Conservation (phyloP, 2,113 vertebrate species). For the Nannospalax galili region DNA sequence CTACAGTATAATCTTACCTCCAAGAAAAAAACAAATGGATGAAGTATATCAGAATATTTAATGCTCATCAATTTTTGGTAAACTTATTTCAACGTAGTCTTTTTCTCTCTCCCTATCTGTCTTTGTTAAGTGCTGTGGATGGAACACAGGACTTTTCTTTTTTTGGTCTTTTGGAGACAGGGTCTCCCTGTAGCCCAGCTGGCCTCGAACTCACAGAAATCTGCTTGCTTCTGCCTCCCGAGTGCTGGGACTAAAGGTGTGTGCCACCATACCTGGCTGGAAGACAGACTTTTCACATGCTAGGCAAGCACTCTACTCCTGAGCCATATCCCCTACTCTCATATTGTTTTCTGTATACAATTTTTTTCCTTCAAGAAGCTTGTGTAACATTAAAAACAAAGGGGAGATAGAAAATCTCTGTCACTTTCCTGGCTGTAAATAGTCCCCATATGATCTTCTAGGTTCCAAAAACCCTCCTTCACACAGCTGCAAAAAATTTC, state of each 20-base stretch:
- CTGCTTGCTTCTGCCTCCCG: too few species aligned
- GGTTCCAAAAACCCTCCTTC: background rate
- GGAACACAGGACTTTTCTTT: background rate
- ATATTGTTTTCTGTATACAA: background rate
- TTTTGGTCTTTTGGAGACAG: too few species aligned
- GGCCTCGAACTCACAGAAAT: too few species aligned
- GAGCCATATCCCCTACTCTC: background rate
- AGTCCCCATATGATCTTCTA: constrained; percentile 32
- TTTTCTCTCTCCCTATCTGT: background rate
- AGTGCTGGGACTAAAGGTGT: too few species aligned
- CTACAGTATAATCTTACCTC: constrained; percentile 4
- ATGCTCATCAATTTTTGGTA: background rate
- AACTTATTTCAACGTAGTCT: background rate
- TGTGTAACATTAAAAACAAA: constrained; percentile 48
- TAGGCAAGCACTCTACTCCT: background rate
- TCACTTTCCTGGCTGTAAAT: constrained; percentile 53
- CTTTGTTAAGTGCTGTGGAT: background rate
- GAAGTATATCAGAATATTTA: constrained; percentile 19
- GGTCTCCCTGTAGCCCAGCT: too few species aligned
- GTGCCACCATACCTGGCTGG: too few species aligned
- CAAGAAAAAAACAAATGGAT: background rate
- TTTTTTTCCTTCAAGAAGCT: background rate
- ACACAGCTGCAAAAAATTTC: constrained; percentile 54
- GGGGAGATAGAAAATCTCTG: background rate
- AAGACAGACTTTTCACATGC: background rate